Evolutionary conservation across 2,113 vertebrate species (phyloP).

Genomic region (Oryzias woworae): DNA sequence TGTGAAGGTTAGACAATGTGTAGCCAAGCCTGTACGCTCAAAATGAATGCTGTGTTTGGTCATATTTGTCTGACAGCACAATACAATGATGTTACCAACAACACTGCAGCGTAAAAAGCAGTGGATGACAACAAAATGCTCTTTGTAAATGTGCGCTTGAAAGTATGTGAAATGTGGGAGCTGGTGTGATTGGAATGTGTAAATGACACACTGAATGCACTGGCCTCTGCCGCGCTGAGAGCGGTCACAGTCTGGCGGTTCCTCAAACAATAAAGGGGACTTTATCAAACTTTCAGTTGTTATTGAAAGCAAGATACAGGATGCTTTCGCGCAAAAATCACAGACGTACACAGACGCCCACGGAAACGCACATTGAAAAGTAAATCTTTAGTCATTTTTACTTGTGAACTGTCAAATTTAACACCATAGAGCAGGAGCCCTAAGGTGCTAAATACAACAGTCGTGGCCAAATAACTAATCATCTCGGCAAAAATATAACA

Average conservation of each 20-base stretch:
- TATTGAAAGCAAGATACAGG: constrained; percentile 15
- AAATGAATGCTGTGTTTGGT: constrained; percentile 48
- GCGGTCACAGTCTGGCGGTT: constrained; percentile 53
- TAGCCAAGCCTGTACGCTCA: constrained; percentile 32
- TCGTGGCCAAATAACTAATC: constrained; percentile 34
- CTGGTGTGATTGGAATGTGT: constrained; percentile 52
- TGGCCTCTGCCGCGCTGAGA: constrained; percentile 11
- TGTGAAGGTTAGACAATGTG: constrained; percentile 30
- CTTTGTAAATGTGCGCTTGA: constrained; percentile 41
- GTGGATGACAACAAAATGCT: constrained; percentile 45
- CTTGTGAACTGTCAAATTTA: constrained; percentile 14
- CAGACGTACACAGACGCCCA: background rate
- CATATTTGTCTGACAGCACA: constrained; percentile 46
- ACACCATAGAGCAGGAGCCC: constrained; percentile 1
- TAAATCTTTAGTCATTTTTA: background rate
- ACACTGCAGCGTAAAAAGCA: constrained; percentile 29
- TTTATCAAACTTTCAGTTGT: constrained; percentile 15
- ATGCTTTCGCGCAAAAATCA: constrained; percentile 1
- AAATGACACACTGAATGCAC: constrained; percentile 39
- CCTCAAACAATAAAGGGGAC: background rate
- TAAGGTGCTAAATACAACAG: background rate
- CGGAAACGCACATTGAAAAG: constrained; percentile 2
- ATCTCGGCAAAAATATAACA: too few species aligned
- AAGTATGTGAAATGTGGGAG: constrained; percentile 40
- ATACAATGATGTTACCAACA: constrained; percentile 30